Percentiles rank a stretch among this genome's conserved stretches.
phyloP scores from a whole-genome alignment of 2,113 vertebrate genomes.

The Ovis canadensis region DNA sequence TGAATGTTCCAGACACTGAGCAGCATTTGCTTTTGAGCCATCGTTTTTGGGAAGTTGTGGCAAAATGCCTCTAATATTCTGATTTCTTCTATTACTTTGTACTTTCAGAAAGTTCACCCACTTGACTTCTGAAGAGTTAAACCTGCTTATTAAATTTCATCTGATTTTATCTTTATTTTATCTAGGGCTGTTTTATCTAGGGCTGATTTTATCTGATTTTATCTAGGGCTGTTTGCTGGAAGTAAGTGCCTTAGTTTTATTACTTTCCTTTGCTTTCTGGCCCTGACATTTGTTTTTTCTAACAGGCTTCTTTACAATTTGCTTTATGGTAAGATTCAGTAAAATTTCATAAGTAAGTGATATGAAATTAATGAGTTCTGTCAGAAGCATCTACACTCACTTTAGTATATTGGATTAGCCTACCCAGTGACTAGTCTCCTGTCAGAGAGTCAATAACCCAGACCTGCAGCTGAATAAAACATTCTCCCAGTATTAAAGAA shows the following conservation, averaged over 20 bases:
- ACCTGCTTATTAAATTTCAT: neutral
- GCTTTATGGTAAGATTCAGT: neutral
- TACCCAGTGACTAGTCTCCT: neutral
- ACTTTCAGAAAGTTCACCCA: neutral
- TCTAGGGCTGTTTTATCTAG: neutral
- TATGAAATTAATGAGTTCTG: neutral
- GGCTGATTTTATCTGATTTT: neutral
- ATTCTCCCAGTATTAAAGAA: neutral
- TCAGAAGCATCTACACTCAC: neutral
- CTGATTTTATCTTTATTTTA: neutral
- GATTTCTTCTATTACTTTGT: neutral
- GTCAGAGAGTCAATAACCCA: neutral
- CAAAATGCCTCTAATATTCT: neutral
- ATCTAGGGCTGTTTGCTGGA: neutral
- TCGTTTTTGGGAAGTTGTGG: neutral
- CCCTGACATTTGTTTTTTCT: neutral
- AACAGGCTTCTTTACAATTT: neutral
- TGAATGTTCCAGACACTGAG: neutral
- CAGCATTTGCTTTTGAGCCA: neutral
- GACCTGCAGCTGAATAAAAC: neutral
- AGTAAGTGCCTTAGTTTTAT: neutral
- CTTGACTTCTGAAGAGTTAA: neutral
- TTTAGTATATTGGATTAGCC: neutral
- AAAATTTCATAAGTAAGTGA: neutral
- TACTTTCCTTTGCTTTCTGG: neutral